Evolutionary conservation across 2,888 invertebrate species (phyloP).

Genomic region (Calliopum simillimum): DNA sequence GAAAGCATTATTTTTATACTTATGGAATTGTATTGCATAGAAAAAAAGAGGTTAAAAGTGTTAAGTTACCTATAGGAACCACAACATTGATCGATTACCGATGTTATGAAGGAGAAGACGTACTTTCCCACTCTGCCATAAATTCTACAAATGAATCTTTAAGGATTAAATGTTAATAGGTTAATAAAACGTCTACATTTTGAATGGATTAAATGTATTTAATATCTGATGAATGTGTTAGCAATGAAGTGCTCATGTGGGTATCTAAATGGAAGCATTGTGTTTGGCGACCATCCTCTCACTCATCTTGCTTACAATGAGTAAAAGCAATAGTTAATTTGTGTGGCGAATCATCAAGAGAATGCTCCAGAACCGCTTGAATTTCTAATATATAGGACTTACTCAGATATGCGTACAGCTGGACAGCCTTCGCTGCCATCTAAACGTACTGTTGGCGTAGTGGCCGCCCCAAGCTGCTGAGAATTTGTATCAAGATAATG

Average conservation of each 20-base stretch:
- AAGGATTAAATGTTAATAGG: constrained; percentile 33
- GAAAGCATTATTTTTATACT: not conserved
- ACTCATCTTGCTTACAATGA: too few relatives aligned
- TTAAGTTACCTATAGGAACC: constrained; percentile 75
- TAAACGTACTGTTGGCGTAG: constrained; percentile 44
- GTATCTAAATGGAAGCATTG: too few relatives aligned
- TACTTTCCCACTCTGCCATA: constrained; percentile 77
- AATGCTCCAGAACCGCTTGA: not conserved
- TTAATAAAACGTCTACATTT: constrained; percentile 28
- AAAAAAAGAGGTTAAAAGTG: not conserved
- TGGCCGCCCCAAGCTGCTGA: constrained; percentile 34
- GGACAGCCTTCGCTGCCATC: constrained; percentile 67
- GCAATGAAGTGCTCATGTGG: too few relatives aligned
- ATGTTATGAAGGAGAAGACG: constrained; percentile 77
- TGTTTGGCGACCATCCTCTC: too few relatives aligned
- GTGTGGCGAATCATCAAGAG: not conserved
- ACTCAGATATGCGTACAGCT: constrained; percentile 80
- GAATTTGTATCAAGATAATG: constrained; percentile 37
- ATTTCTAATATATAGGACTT: constrained; percentile 48
- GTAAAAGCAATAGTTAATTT: not conserved
- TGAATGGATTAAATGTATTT: constrained; percentile 12
- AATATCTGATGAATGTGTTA: not conserved
- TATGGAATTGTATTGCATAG: not conserved
- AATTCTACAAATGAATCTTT: constrained; percentile 70
- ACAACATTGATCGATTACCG: constrained; percentile 79